phyloP scores from a whole-genome alignment of 2,888 invertebrate species.

The Hydrotaea cyrtoneurina region DNA sequence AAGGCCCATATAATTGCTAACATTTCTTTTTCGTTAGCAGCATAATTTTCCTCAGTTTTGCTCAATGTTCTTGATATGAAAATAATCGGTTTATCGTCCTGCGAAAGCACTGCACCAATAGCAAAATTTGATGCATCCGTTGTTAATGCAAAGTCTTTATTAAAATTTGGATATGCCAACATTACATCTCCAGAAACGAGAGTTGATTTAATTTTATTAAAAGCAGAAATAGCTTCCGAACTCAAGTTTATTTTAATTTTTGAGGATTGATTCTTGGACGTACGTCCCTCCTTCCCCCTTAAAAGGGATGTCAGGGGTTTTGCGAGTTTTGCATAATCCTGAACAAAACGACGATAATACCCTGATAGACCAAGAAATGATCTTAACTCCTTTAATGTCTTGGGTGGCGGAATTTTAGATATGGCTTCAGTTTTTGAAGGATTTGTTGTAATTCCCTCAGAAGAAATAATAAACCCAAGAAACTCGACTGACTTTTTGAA shows the following conservation, averaged over 20 bases:
- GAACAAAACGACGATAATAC: background rate
- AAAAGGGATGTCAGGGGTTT: slow-evolving; percentile 11
- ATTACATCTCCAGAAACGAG: too few species aligned
- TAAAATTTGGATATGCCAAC: background rate
- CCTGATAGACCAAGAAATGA: background rate
- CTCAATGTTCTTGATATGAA: slow-evolving; percentile 49
- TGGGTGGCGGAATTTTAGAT: background rate
- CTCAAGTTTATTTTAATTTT: too few species aligned
- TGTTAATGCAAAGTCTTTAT: slow-evolving; percentile 10
- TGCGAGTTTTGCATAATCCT: background rate
- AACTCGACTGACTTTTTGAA: background rate
- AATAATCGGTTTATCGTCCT: slow-evolving; percentile 28
- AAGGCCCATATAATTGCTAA: slow-evolving; percentile 43
- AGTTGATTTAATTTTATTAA: too few species aligned
- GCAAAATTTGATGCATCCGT: slow-evolving; percentile 15
- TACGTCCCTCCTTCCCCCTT: background rate
- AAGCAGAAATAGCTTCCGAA: too few species aligned
- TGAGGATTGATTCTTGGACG: too few species aligned
- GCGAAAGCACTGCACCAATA: slow-evolving; percentile 8
- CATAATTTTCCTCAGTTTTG: slow-evolving; percentile 42
- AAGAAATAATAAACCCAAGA: background rate
- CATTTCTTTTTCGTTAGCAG: slow-evolving; percentile 45
- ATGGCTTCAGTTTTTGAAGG: background rate
- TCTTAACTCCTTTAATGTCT: background rate
- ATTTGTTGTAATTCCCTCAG: background rate